Evolutionary conservation across 2,888 invertebrate species (phyloP).

Genomic region (Mamestra brassicae): DNA sequence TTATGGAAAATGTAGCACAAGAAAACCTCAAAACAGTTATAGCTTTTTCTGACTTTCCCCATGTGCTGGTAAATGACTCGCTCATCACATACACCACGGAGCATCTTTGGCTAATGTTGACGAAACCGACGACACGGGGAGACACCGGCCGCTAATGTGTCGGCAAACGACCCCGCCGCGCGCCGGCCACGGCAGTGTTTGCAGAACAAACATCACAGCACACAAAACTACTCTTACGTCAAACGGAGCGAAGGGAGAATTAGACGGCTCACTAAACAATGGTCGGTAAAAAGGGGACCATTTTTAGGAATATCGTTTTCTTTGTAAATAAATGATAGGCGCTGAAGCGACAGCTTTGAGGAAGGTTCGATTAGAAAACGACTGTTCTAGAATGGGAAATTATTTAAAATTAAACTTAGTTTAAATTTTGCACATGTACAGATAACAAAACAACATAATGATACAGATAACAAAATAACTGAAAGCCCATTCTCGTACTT

Average conservation of each 20-base stretch:
- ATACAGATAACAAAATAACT: background rate
- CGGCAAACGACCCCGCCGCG: conserved; percentile 41
- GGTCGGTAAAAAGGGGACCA: background rate
- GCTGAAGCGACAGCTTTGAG: background rate
- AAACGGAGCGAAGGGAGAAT: conserved; percentile 54
- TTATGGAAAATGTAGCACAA: background rate
- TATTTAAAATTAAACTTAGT: conserved; percentile 11
- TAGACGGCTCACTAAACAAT: conserved; percentile 43
- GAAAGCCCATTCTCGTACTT: too few relatives aligned
- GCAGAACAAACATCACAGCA: conserved; percentile 38
- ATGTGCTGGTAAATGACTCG: background rate
- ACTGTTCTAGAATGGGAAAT: background rate
- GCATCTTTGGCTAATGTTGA: conserved; percentile 19
- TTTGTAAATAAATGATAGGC: conserved; percentile 40
- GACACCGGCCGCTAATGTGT: conserved; percentile 60
- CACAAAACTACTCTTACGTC: conserved; percentile 24
- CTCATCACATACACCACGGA: background rate
- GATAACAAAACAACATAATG: background rate
- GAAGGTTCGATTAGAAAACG: background rate
- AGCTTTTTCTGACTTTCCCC: background rate
- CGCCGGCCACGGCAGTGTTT: conserved; percentile 39
- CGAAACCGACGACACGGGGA: conserved; percentile 12
- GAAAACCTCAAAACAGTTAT: background rate
- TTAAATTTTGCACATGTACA: background rate
- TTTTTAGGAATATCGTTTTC: conserved; percentile 39